A percentile compares a stretch with the other conserved stretches of the same genome.
phyloP scores from a whole-genome alignment of 2,113 vertebrate species.

The Athene noctua region DNA sequence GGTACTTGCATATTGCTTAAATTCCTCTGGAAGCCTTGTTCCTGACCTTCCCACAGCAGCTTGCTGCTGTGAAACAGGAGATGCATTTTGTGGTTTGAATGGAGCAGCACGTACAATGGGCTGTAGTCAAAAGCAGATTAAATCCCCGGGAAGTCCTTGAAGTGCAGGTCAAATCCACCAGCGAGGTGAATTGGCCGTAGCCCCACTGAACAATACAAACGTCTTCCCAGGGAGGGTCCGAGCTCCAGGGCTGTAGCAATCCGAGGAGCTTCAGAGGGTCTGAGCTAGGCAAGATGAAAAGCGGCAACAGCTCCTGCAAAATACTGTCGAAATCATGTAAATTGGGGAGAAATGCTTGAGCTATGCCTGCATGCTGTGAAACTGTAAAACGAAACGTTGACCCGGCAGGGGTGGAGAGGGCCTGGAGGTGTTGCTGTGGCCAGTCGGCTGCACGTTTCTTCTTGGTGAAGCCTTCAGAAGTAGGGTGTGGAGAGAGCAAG shows the following conservation, averaged over 20 bases:
- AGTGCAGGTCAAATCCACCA: background rate
- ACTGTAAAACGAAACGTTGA: accelerated
- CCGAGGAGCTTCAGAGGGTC: background rate
- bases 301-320: background rate
- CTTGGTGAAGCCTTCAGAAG: background rate
- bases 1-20: accelerated
- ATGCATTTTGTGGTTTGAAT: background rate
- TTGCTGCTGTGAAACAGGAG: background rate
- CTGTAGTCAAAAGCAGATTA: background rate
- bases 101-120: background rate
- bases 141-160: background rate
- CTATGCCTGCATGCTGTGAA: accelerated
- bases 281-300: background rate
- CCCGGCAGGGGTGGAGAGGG: background rate
- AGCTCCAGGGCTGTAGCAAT: background rate
- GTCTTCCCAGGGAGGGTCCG: background rate
- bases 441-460: accelerated
- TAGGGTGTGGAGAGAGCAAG: background rate
- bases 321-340: accelerated
- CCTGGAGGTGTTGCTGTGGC: background rate
- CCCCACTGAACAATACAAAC: accelerated
- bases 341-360: background rate
- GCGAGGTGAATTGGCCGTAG: background rate
- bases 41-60: background rate
- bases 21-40: background rate